phyloP scores from a whole-genome alignment of 1,140 invertebrate species.

The Atopsyche davidsoni region DNA sequence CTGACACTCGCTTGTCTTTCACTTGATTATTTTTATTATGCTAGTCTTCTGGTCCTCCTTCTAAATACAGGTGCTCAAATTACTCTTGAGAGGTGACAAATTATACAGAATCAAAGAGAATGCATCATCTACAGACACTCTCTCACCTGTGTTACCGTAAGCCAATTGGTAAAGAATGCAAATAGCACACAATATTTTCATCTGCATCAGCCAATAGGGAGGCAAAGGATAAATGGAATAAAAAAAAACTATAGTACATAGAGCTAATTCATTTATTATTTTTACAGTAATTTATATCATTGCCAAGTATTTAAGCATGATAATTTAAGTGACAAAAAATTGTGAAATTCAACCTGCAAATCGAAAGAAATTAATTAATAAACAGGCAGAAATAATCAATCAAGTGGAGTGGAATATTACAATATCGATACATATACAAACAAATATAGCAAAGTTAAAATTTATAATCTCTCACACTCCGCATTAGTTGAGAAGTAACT shows the following conservation, averaged over 20 bases:
- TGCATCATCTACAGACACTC: too few relatives aligned
- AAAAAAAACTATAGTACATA: constrained; percentile 18
- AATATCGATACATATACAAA: constrained; percentile 19
- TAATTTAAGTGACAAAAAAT: constrained; percentile 19
- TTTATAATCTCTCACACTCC: constrained; percentile 21
- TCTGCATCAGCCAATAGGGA: too few relatives aligned
- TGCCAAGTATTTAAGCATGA: constrained; percentile 28
- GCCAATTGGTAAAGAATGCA: too few relatives aligned
- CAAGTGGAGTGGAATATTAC: constrained; percentile 10
- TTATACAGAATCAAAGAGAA: too few relatives aligned
- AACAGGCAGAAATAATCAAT: constrained; percentile 8
- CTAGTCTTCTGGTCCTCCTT: too few relatives aligned
- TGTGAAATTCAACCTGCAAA: constrained; percentile 12
- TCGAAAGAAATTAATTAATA: constrained; percentile 11
- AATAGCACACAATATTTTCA: too few relatives aligned
- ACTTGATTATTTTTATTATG: too few relatives aligned
- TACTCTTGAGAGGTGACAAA: too few relatives aligned
- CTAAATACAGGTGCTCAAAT: too few relatives aligned
- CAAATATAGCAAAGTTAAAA: constrained; percentile 15
- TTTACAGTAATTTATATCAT: constrained; percentile 28
- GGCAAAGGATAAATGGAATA: constrained; percentile 9
- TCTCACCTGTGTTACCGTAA: too few relatives aligned
- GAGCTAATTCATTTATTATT: constrained; percentile 28
- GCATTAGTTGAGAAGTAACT: constrained; percentile 14
- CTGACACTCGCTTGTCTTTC: too few relatives aligned